phyloP scores from a whole-genome alignment of 92 coral and sea anemone genomes.

The Parazoanthus atlanticus region DNA sequence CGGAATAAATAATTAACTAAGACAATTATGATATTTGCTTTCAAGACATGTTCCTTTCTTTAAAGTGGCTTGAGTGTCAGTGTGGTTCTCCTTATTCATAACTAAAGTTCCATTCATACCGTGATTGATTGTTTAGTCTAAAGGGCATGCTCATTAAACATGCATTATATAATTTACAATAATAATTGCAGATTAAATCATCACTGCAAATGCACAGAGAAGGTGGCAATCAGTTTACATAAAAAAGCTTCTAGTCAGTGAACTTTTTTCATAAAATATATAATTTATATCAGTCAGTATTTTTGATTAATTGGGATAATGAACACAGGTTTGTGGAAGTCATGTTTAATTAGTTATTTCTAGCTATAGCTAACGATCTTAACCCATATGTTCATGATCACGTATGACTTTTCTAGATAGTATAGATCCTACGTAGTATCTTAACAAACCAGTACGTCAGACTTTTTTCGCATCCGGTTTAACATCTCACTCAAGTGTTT shows the following conservation, averaged over 20 bases:
- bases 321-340: neutral
- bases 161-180: neutral
- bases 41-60: neutral
- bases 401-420: neutral
- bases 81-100: neutral
- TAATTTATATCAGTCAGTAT: neutral
- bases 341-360: neutral
- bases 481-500: neutral
- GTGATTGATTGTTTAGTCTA: neutral
- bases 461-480: neutral
- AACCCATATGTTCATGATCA: neutral
- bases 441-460: neutral
- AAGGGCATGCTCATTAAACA: neutral
- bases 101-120: neutral
- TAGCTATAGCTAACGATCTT: no score
- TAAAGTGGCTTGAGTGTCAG: constrained; percentile 2
- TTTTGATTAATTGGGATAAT: no score
- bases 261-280: no score
- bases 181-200: no score
- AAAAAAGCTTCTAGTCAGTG: neutral
- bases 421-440: neutral
- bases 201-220: no score
- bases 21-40: neutral
- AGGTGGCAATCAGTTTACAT: no score
- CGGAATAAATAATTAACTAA: neutral